Evolutionary conservation across 2,888 invertebrate genomes (phyloP).

Genomic region (Euzophera pinguis): DNA sequence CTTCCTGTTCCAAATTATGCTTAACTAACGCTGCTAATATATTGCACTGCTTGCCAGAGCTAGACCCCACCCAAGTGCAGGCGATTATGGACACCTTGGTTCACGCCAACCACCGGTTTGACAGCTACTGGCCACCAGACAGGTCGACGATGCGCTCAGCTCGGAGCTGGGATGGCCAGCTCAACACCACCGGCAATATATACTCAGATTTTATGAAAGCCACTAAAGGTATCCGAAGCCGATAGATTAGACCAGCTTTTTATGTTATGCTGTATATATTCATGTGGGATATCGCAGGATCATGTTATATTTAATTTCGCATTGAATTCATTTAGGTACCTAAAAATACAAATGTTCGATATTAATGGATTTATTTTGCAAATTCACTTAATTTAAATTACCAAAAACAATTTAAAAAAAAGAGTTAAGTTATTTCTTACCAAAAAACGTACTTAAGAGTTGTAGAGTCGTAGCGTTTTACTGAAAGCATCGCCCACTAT

Average conservation of each 20-base stretch:
- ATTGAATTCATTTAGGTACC: neutral
- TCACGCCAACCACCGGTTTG: slow-evolving; percentile 55
- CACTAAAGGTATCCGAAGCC: slow-evolving; percentile 61
- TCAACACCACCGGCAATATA: slow-evolving; percentile 52
- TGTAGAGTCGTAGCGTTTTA: neutral
- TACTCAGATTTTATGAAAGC: slow-evolving; percentile 60
- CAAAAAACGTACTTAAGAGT: too few relatives aligned
- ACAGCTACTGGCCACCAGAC: slow-evolving; percentile 61
- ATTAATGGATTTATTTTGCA: too few relatives aligned
- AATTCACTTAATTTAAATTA: too few relatives aligned
- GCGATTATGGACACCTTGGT: slow-evolving; percentile 66
- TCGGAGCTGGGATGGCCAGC: slow-evolving; percentile 58
- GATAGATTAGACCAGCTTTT: slow-evolving; percentile 43
- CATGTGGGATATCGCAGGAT: neutral
- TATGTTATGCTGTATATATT: slow-evolving; percentile 19
- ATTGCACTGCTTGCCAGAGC: slow-evolving; percentile 59
- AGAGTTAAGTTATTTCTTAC: too few relatives aligned
- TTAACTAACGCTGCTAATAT: slow-evolving; percentile 55
- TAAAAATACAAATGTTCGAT: too few relatives aligned
- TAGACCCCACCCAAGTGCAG: slow-evolving; percentile 67
- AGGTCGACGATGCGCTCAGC: slow-evolving; percentile 39
- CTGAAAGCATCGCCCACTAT: neutral
- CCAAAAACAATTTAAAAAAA: too few relatives aligned
- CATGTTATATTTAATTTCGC: neutral
- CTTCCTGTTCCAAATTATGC: neutral